Evolutionary conservation across 2,888 invertebrate species (phyloP), one percentile per base, ranked within the genome.

Genomic region (Amblyjoppa fuscipennis): DNA sequence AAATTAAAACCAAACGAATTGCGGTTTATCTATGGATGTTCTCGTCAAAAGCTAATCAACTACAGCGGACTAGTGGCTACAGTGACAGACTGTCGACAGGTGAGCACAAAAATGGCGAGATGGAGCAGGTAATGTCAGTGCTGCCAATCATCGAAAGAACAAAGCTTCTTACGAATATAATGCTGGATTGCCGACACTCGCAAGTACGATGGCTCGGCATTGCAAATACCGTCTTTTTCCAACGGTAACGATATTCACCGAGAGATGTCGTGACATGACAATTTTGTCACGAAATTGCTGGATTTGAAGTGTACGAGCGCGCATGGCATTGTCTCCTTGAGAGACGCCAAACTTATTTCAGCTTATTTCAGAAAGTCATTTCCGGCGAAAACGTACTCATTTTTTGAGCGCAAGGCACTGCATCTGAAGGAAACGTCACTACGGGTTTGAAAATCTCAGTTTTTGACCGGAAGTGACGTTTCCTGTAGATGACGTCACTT

Each of bases 41-140:
- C 31, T 73, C 73, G 28, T 41, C 53, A 59, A 53, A 80, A 85
- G 85, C 83, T 83, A 70, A 71, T 78, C 53, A 79, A 89, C 83
- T 85, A 86, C 74, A 80, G 78, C 81, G 75, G 86, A 88, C 89
- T 70, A 81, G 77, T 78, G 86, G 82, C 82, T 75, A 79, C 86
- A 75, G 61, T 84, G 80, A 88, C 79, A 73, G 70, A 69, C 84
- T 34, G 79, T 66, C 76, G 83, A 82, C 86, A 79, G 70, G 80
- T 86, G 76, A 66, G 69, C 81, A 77, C 75, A 70, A 83, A 82
- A 85, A 87, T 87, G 83, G 85, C 83, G 87, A 77, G 70, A 71
- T 83, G 73, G 68, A 73, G 61, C 77, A 70, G 74, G 77, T 78
- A 70, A 28, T 25, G 70, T 13, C 89, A 88, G 84, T 87, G 66